Evolutionary conservation across 2,113 vertebrate genomes (phyloP).

Genomic region (Carollia perspicillata): DNA sequence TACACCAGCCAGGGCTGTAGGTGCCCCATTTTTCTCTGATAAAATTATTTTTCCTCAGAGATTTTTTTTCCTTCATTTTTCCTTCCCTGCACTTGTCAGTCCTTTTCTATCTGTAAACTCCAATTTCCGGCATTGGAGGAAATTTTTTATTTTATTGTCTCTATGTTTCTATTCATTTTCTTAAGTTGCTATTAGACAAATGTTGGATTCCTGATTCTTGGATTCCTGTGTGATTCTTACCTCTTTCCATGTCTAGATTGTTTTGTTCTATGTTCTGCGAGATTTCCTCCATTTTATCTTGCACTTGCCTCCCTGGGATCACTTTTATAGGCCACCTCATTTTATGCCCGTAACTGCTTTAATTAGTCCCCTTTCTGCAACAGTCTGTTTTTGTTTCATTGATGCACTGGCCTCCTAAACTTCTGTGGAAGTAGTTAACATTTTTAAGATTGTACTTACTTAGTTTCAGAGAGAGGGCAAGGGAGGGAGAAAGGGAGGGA

Average conservation of each 20-base stretch:
- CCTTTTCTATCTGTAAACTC: neutral
- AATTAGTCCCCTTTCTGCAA: neutral
- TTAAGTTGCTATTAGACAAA: neutral
- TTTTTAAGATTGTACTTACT: neutral
- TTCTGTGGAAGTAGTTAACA: neutral
- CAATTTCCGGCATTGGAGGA: neutral
- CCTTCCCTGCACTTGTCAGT: neutral
- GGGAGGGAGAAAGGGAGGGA: too few species aligned
- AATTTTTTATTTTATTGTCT: neutral
- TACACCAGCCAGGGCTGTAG: too few species aligned
- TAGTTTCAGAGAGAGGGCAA: too few species aligned
- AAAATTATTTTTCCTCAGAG: neutral
- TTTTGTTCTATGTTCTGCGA: neutral
- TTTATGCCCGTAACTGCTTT: neutral
- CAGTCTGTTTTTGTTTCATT: neutral
- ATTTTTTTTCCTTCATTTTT: neutral
- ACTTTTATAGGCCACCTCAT: neutral
- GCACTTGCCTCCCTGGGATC: neutral
- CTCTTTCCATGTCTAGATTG: neutral
- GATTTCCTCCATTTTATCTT: neutral
- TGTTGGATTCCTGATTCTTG: neutral
- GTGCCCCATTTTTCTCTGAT: neutral
- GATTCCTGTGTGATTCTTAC: neutral
- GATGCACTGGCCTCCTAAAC: neutral
- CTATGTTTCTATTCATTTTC: neutral